Conservation (phyloP, 2,888 invertebrate species). For the Eurytoma adleriae region DNA sequence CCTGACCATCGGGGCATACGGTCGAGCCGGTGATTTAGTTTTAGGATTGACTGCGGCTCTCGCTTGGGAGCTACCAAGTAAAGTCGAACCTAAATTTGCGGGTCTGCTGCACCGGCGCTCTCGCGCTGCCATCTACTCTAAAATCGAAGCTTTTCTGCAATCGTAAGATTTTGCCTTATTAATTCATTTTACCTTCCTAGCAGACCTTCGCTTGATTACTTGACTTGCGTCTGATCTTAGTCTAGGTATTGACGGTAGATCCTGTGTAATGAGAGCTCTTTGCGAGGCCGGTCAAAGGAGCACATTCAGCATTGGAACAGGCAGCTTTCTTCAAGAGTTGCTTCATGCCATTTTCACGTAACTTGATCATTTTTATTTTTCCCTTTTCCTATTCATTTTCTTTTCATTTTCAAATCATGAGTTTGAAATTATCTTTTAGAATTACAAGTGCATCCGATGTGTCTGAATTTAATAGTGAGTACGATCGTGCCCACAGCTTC, state of each 20-base stretch:
- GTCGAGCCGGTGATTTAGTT: slow-evolving; percentile 79
- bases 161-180: slow-evolving; percentile 75
- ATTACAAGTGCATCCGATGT: slow-evolving; percentile 65
- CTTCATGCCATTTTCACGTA: slow-evolving; percentile 72
- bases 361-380: slow-evolving; percentile 49
- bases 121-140: slow-evolving; percentile 80
- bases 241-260: slow-evolving; percentile 85
- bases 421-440: slow-evolving; percentile 63
- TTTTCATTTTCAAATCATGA: neutral
- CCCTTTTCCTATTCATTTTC: slow-evolving; percentile 2
- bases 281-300: slow-evolving; percentile 83
- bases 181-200: too few relatives aligned
- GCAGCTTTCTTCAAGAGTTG: slow-evolving; percentile 72
- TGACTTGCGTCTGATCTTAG: slow-evolving; percentile 74
- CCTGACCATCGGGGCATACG: slow-evolving; percentile 79
- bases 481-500: slow-evolving; percentile 75
- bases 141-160: slow-evolving; percentile 80
- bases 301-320: slow-evolving; percentile 65
- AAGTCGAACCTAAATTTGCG: slow-evolving; percentile 68
- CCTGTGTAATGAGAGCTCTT: slow-evolving; percentile 84
- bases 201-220: slow-evolving; percentile 61
- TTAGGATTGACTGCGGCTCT: slow-evolving; percentile 86
- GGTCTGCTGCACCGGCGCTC: slow-evolving; percentile 79
- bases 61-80: slow-evolving; percentile 85
- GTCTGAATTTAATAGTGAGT: slow-evolving; percentile 69